Percentiles rank a stretch among this genome's conserved stretches.
phyloP scores from a whole-genome alignment of 2,888 invertebrate species.

The Geotrupes spiniger region DNA sequence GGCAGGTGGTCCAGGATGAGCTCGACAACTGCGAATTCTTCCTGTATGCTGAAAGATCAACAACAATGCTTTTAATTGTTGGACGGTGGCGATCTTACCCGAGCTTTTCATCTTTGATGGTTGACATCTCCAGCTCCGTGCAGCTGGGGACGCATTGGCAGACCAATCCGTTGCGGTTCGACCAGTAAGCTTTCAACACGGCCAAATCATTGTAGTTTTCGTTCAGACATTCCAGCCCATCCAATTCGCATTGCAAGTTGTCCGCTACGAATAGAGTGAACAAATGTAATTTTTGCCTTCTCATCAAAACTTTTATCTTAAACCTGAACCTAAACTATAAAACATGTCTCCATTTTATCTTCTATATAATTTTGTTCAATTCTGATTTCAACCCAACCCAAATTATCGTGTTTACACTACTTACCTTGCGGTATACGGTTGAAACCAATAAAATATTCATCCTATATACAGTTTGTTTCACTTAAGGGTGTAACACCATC shows the following conservation, averaged over 20 bases:
- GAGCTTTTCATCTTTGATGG: slow-evolving; percentile 57
- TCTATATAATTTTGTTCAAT: too few species aligned
- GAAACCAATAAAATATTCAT: too few species aligned
- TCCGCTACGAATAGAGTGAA: too few species aligned
- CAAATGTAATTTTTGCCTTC: too few species aligned
- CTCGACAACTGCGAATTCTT: slow-evolving; percentile 51
- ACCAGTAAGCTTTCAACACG: slow-evolving; percentile 66
- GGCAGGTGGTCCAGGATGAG: slow-evolving; percentile 65
- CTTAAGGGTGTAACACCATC: too few species aligned
- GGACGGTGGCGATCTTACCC: slow-evolving; percentile 35
- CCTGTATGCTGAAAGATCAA: slow-evolving; percentile 36
- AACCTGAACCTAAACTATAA: too few species aligned
- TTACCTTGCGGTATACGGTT: too few species aligned
- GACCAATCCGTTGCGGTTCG: slow-evolving; percentile 59
- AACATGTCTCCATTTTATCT: too few species aligned
- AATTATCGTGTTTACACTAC: too few species aligned
- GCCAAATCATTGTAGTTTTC: slow-evolving; percentile 60
- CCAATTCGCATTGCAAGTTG: slow-evolving; percentile 55
- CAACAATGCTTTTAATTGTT: not conserved
- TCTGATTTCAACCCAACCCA: too few species aligned
- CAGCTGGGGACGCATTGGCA: slow-evolving; percentile 72
- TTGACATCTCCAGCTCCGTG: slow-evolving; percentile 66
- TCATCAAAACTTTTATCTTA: too few species aligned
- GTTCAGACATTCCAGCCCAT: slow-evolving; percentile 65
- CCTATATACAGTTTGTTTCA: too few species aligned